Evolutionary conservation across 2,797 vertebrate species (phyloP).

Genomic region (Diceros bicornis): DNA sequence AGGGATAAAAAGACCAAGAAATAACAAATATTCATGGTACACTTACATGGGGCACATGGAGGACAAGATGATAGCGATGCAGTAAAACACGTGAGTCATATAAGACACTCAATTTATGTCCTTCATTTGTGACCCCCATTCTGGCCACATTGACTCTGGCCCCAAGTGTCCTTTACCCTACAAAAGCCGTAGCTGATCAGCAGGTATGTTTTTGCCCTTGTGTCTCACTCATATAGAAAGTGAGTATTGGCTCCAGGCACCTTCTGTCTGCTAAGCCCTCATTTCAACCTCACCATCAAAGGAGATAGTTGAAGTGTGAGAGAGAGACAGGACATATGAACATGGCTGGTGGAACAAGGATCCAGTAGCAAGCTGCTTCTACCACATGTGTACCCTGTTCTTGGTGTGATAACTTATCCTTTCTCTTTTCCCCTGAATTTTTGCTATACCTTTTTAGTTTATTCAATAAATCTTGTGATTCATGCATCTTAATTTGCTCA

Average conservation of each 20-base stretch:
- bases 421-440: neutral
- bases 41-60: neutral
- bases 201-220: neutral
- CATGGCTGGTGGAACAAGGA: neutral
- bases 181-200: neutral
- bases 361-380: neutral
- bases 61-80: neutral
- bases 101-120: neutral
- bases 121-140: neutral
- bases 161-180: neutral
- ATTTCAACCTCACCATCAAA: neutral
- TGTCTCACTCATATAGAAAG: neutral
- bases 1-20: neutral
- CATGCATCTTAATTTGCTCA: neutral
- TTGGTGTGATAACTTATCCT: neutral
- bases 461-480: neutral
- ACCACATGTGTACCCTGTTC: neutral
- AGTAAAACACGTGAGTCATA: neutral
- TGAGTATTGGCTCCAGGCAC: neutral
- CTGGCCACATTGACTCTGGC: neutral
- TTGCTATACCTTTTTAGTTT: neutral
- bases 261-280: neutral
- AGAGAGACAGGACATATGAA: neutral
- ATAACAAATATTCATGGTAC: neutral
- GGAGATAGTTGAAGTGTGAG: neutral